Evolutionary conservation across 2,113 vertebrate genomes (phyloP).

Genomic region (Passer montanus): DNA sequence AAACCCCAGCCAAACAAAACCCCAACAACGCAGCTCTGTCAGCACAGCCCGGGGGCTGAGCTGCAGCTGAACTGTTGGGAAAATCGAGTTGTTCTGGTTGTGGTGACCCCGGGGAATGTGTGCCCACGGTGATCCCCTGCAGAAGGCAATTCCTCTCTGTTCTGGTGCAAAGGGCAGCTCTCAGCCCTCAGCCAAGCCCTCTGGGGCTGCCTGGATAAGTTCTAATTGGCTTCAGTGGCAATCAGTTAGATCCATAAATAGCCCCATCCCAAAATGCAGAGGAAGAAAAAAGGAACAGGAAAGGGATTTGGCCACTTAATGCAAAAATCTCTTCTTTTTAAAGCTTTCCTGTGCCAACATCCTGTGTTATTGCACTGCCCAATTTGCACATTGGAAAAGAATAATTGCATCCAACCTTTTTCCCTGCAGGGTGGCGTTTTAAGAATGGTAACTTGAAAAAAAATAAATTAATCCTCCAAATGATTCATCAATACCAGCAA

Average conservation of each 20-base stretch:
- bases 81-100: not conserved
- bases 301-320: not conserved
- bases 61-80: accelerated
- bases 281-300: not conserved
- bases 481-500: not conserved
- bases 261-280: not conserved
- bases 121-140: not conserved
- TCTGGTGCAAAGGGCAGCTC: not conserved
- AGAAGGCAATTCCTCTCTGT: not conserved
- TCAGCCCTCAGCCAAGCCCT: not conserved
- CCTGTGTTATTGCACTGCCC: not conserved
- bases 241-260: not conserved
- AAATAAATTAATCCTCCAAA: not conserved
- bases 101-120: not conserved
- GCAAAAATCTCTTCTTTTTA: not conserved
- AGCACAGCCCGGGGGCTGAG: not conserved
- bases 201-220: not conserved
- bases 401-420: not conserved
- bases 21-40: not conserved
- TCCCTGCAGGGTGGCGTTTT: not conserved
- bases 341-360: not conserved
- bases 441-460: not conserved
- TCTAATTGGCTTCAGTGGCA: not conserved
- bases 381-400: not conserved
- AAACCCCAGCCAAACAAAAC: not conserved